Evolutionary conservation across 2,888 invertebrate species (phyloP), one percentile per base, ranked within the genome.

Genomic region (Anodontia alba): DNA sequence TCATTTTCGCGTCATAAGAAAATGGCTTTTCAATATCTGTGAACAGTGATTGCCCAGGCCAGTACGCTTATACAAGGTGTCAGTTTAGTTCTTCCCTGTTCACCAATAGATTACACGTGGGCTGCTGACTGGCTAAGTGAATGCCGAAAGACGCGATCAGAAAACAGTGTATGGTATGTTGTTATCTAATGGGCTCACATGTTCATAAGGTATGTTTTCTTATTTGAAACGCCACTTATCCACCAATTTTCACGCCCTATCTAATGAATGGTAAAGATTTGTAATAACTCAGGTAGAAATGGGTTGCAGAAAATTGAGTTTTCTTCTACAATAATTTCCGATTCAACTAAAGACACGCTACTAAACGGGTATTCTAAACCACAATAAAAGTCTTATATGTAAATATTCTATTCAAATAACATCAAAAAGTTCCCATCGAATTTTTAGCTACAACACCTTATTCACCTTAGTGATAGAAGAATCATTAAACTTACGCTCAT

Each of bases 1-100:
- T 42, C 66, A 72, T 12, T 38, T 38, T 38, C 38, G 38, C 12
- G 33, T 75, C 77, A 78, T 81, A 38, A 8, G 38, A 38, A 38
- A 38, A 8, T 5, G 5, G 12, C 38, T 12, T 38, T 12, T 38
- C 12, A 8, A 38, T 38, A 12, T n/a, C n/a, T n/a, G n/a, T n/a
- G 38, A 12, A 38, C 12, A 12, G 5, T 38, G 12, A 8, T 12
- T 38, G 12, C 7, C 5, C 5, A 12, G 12, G 12, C 38, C 12
- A 5, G 38, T 38, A 38, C 38, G 12, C 5, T 12, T 5, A 38
- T 38, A 12, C 38, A 38, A 5, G 12, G 12, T 38, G 38, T 5
- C 38, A 12, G 12, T 38, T 38, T 38, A 12, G 38, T 38, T 38
- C 38, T 38, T 5, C 5, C 12, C 5, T 38, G 38, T 38, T 38